These are phyloP conservation scores for Alviniconcha marisindica DNA, from an alignment of 1,140 invertebrate genomes.

Conservation along the genomic window DNA sequence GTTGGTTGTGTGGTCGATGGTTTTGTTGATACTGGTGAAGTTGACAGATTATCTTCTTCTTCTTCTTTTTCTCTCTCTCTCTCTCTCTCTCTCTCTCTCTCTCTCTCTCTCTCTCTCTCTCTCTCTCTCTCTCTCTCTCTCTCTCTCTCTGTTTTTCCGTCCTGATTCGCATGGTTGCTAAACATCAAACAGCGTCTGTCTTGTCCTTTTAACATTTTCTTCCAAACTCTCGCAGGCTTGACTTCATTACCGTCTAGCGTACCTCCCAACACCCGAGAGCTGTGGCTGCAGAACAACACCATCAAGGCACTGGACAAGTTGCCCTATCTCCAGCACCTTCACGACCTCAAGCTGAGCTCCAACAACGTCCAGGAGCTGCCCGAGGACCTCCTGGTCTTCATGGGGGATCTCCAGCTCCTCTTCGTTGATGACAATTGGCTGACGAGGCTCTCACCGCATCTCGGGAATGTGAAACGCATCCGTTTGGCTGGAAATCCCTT, in stretches of 20 bases:
- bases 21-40: too few species aligned
- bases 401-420: conserved; percentile 41
- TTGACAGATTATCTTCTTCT: too few species aligned
- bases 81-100: too few species aligned
- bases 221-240: too few species aligned
- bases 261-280: conserved; percentile 47
- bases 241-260: conserved; percentile 42
- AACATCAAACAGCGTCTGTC: too few species aligned
- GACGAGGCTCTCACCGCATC: conserved; percentile 27
- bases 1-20: too few species aligned
- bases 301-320: conserved; percentile 44
- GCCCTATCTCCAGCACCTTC: conserved; percentile 29
- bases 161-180: too few species aligned
- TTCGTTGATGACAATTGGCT: conserved; percentile 54
- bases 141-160: too few species aligned
- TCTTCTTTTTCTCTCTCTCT: too few species aligned
- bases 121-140: too few species aligned
- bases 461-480: conserved; percentile 19
- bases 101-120: too few species aligned
- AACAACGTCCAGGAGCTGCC: conserved; percentile 47
- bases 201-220: too few species aligned
- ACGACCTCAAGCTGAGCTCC: conserved; percentile 41
- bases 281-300: conserved; percentile 60
- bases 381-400: conserved; percentile 2
- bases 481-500: conserved; percentile 57